phyloP scores from a whole-genome alignment of 2,797 vertebrate genomes.

The Cossypha heuglini region DNA sequence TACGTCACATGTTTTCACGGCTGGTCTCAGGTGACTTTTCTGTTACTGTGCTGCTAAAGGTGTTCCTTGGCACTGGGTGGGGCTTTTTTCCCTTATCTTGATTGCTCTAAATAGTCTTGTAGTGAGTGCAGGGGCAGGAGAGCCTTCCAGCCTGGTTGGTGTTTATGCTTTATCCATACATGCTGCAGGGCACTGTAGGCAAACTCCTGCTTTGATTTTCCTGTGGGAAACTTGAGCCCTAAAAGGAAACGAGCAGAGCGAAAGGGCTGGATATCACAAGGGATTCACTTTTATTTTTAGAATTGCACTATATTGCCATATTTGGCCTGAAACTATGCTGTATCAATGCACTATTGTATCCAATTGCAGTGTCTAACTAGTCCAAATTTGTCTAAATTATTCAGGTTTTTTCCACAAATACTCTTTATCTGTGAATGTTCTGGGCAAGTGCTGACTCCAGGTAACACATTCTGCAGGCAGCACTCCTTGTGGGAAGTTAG shows the following conservation, averaged over 20 bases:
- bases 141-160: background rate
- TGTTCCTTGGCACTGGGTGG: background rate
- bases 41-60: background rate
- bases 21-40: background rate
- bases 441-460: background rate
- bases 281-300: conserved; percentile 82
- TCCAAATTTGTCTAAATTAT: background rate
- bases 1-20: conserved; percentile 41
- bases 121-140: background rate
- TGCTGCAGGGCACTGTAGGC: conserved; percentile 62
- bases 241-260: conserved; percentile 78
- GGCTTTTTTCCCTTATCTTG: background rate
- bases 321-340: conserved; percentile 77
- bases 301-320: conserved; percentile 79
- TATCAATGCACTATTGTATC: conserved; percentile 67
- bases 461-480: background rate
- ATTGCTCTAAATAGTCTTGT: background rate
- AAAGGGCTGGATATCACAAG: conserved; percentile 78
- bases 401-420: background rate
- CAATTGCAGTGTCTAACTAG: conserved; percentile 11
- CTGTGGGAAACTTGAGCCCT: conserved; percentile 86
- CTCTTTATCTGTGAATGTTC: background rate
- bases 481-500: background rate
- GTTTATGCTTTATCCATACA: conserved; percentile 36
- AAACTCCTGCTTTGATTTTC: conserved; percentile 76